Base-by-base conservation (phyloP, 2,888 invertebrate genomes). In the Metallyticus violacea region DNA sequence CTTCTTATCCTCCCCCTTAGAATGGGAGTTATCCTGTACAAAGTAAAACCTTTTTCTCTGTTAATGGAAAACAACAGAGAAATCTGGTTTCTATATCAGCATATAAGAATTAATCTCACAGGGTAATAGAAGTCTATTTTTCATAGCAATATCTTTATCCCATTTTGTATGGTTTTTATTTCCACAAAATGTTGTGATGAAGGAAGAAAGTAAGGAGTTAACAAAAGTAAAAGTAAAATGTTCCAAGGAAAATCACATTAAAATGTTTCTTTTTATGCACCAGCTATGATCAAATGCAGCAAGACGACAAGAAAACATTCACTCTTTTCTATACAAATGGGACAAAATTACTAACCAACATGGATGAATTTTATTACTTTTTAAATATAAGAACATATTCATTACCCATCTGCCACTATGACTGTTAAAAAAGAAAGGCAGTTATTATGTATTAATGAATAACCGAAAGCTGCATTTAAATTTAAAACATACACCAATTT, bases 121-220 rank as follows among this genome's bases (percentile, higher is more conserved):
- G 40, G 40, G 22, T 62, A 22, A 22, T 62, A 15, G 40, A 15
- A 15, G 15, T 9, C 3, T 62, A 62, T 62, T 62, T 22, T 62
- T 9, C 40, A 62, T 62, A 15, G 40, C 40, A 62, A 62, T 15
- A 62, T 15, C 1, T 4, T 62, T 62, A 15, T 62, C 40, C 40
- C 40, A 62, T 81, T 83, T 26, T 83, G 77, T 83, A 83, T 77
- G 82, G 77, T 77, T 88, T 88, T 88, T 88, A 88, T 88, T 88
- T 87, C 86, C 88, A 87, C 86, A 87, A 87, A 87, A 87, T 87
- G 79, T 87, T 87, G 78, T 86, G 81, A 85, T 86, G 85, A 87
- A 84, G 86, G 40, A 85, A 85, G 77, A 79, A 26, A 79, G 78
- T 9, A 81, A 85, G 81, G 85, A 81, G 85, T 85, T 81, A 40